Base-by-base conservation (phyloP, 2,113 vertebrate species). In the Gavialis gangeticus region DNA sequence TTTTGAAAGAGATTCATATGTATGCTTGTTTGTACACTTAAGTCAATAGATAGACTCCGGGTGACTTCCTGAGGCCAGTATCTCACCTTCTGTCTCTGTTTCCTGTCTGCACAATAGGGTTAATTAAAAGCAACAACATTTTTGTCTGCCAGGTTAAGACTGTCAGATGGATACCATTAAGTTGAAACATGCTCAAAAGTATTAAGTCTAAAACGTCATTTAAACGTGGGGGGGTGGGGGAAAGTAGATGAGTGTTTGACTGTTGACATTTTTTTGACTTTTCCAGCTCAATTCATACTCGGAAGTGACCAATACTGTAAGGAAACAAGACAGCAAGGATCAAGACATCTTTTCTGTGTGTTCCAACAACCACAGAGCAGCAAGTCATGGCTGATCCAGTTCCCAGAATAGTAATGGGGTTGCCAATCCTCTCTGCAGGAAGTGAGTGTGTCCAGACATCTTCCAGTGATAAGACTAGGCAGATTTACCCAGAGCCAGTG, bases 191-290 rank as follows among this genome's bases (percentile, higher is more conserved):
- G 56, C 63, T 57, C 0, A 0, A 94, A 91, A 87, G 12, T 75
- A 91, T 85, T 77, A 57, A 46, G 60, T 83, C 94, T 89, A 81
- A 85, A 94, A 93, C 85, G 82, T 63, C 75, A 67, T 80, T 81
- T 64, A 91, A 94, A 95, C 94, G 84, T 46, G 46, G 46, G 7
- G 5, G 46, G 46, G 34, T 57, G 64, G 9, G 55, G 69, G 91
- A 93, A 92, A 19, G 7, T 77, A 94, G 90, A 82, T 91, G 94
- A 66, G 79, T 95, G 67, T 90, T 92, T 63, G 93, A 89, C 84
- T 82, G 89, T 69, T 94, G 88, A 91, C 79, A 60, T 27, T 81
- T 84, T 55, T 94, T 30, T 92, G 88, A 82, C 57, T 95, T 87
- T 66, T 87, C 73, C 90, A 87, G 75, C 14, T 92, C 16, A 67